Evolutionary conservation across 1,140 invertebrate genomes (phyloP), one percentile per base, ranked within the genome.

Genomic region (Philopotamus ludificatus): DNA sequence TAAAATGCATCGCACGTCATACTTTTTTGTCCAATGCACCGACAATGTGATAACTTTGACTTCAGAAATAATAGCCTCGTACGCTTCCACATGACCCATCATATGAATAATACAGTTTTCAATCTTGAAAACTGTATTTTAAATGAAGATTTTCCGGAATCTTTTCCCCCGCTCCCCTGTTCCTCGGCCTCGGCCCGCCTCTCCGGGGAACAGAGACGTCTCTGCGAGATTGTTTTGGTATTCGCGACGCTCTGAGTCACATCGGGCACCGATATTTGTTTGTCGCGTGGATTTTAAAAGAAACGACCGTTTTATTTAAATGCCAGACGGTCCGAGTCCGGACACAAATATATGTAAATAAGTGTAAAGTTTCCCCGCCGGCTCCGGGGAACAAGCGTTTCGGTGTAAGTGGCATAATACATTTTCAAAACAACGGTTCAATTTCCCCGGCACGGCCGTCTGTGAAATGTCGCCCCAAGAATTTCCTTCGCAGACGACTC

Each of bases 341-440:
- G 42, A 47, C 57, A 26, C n/a, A 47, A 60, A 60, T 60, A 60
- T 47, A 60, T 60, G 57, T 60, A 60, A 60, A 60, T 60, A 60
- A 60, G 57, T 60, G 57, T 47, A 60, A 60, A 34, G 15, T 47
- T 60, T 15, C 23, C 20, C 23, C 21, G 23, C 9, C 49, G 44
- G 9, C 1, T 15, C 23, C 8, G 16, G 7, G 53, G 53, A 58
- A 58, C 55, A 58, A 58, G 55, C 42, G 57, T 47, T 45, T 60
- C 57, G 57, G 41, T 60, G 57, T 60, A 60, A 60, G 57, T 60
- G 57, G 57, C 57, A 47, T 60, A 60, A 60, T 60, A 60, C 57
- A 60, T 60, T 60, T 49, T 60, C 57, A 60, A 60, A 60, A 60
- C 57, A 60, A 60, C 57, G 57, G 57, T 60, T 60, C 57, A 60